A percentile compares a stretch with the other conserved stretches of the same genome.
These are phyloP conservation scores for Drosophila borealis DNA, from an alignment of 2,888 invertebrate genomes.

Conservation along the genomic window DNA sequence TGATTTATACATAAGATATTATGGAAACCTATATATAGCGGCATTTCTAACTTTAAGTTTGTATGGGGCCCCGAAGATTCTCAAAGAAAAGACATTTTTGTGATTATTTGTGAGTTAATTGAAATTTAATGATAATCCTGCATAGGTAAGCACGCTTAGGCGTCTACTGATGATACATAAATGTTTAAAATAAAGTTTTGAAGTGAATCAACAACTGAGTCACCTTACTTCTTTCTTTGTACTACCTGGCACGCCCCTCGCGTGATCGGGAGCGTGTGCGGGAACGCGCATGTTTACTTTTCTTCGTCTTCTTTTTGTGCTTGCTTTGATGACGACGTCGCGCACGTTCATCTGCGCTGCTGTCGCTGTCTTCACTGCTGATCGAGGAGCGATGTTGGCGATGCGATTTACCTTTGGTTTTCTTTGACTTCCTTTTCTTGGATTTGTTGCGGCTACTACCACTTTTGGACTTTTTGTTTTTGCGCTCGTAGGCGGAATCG, in stretches of 20 bases:
- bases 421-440: conserved; percentile 71
- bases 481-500: conserved; percentile 69
- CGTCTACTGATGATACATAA: conserved; percentile 53
- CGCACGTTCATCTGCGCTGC: conserved; percentile 32
- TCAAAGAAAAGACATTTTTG: conserved; percentile 70
- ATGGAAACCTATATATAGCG: conserved; percentile 33
- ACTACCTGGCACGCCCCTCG: conserved; percentile 50
- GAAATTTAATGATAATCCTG: conserved; percentile 74
- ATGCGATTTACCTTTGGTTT: conserved; percentile 67
- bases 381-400: conserved; percentile 35
- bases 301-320: conserved; percentile 84
- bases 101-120: conserved; percentile 76
- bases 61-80: conserved; percentile 48
- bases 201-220: conserved; percentile 46
- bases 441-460: conserved; percentile 58
- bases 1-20: conserved; percentile 32
- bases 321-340: conserved; percentile 65
- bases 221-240: neutral
- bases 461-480: conserved; percentile 59
- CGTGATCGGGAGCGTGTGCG: conserved; percentile 77
- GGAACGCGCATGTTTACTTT: conserved; percentile 83
- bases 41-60: conserved; percentile 65
- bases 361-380: conserved; percentile 17
- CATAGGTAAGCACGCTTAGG: conserved; percentile 58
- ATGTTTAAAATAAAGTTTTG: conserved; percentile 72